phyloP scores from a whole-genome alignment of 2,113 vertebrate genomes.

The Dipodomys ordii region DNA sequence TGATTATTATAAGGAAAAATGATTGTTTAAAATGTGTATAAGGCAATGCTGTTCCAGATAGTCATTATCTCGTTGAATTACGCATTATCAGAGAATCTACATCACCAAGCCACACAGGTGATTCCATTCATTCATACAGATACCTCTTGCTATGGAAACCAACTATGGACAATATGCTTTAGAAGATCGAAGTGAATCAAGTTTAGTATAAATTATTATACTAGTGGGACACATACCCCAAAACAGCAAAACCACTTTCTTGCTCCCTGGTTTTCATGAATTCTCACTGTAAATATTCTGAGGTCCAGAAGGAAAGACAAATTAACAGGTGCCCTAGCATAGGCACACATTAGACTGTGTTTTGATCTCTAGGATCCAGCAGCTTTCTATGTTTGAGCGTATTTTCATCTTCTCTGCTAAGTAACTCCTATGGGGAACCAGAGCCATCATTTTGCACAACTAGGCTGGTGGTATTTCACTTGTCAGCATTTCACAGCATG shows the following conservation, averaged over 20 bases:
- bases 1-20: neutral
- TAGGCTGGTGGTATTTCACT: neutral
- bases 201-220: neutral
- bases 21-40: neutral
- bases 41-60: neutral
- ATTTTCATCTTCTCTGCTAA: conserved; percentile 36
- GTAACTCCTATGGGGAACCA: neutral
- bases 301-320: neutral
- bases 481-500: conserved; percentile 38
- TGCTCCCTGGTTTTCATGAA: neutral
- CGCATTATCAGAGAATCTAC: neutral
- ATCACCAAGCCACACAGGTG: neutral
- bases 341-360: neutral
- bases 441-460: neutral
- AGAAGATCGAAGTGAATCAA: neutral
- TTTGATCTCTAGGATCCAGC: neutral
- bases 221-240: neutral
- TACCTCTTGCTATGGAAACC: neutral
- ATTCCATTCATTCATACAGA: neutral
- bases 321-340: neutral
- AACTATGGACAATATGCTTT: neutral
- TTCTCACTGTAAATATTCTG: neutral
- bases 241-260: neutral
- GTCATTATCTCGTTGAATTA: neutral
- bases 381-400: neutral